Percentiles rank a stretch among this genome's conserved stretches.
Evolutionary conservation across 2,888 invertebrate species (phyloP).

Genomic region (Mamestra brassicae): DNA sequence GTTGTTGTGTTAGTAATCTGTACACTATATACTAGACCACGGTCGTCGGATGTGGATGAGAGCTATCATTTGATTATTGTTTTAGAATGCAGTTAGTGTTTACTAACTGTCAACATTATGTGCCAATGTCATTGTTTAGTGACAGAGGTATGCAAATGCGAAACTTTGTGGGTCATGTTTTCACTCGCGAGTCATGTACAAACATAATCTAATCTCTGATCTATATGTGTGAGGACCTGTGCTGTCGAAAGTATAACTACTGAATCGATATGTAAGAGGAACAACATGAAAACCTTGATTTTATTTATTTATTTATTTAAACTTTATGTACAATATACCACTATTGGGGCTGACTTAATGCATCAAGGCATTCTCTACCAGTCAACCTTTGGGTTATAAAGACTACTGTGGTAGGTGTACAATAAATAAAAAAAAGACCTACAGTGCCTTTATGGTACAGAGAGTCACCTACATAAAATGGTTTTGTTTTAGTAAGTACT

Average conservation of each 20-base stretch:
- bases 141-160: background rate
- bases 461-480: too few species aligned
- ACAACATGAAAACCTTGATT: too few species aligned
- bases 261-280: background rate
- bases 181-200: background rate
- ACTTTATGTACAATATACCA: too few species aligned
- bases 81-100: conserved; percentile 53
- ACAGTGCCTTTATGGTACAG: too few species aligned
- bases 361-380: too few species aligned
- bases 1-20: conserved; percentile 25
- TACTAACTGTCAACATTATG: conserved; percentile 15
- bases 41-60: conserved; percentile 42
- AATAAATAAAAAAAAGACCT: too few species aligned
- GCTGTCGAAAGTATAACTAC: background rate
- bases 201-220: background rate
- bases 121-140: conserved; percentile 31
- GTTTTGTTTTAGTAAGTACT: too few species aligned
- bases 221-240: background rate
- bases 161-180: background rate
- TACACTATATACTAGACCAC: conserved; percentile 19
- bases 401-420: too few species aligned
- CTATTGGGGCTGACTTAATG: too few species aligned
- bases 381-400: too few species aligned
- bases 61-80: conserved; percentile 52
- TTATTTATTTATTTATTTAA: too few species aligned